Evolutionary conservation across 2,113 vertebrate genomes (phyloP).

Genomic region (Dipodomys merriami): DNA sequence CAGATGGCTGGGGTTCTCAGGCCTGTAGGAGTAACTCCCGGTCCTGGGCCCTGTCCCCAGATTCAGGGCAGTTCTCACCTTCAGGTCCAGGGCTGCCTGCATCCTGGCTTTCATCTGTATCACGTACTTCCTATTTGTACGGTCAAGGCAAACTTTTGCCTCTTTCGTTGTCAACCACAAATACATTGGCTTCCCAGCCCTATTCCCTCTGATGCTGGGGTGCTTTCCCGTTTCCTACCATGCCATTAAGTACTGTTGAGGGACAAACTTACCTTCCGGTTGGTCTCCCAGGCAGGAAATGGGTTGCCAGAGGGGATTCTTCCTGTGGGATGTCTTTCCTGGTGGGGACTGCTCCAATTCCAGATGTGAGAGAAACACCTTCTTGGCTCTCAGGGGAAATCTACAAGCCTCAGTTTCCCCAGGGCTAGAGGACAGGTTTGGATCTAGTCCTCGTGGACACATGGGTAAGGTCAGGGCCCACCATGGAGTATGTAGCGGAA

Average conservation of each 20-base stretch:
- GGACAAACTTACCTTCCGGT: conserved; percentile 1
- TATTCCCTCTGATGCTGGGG: conserved; percentile 3
- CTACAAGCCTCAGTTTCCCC: not conserved
- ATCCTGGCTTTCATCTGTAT: not conserved
- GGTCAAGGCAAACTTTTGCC: conserved; percentile 32
- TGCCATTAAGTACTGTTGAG: not conserved
- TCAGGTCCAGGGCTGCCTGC: not conserved
- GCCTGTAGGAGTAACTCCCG: conserved; percentile 29
- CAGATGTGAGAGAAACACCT: not conserved
- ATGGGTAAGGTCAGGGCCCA: not conserved
- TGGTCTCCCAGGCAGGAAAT: not conserved
- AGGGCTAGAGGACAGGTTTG: not conserved
- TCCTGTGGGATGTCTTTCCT: conserved; percentile 8
- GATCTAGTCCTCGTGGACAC: not conserved
- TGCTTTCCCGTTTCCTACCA: not conserved
- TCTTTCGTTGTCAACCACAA: not conserved
- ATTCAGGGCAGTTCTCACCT: not conserved
- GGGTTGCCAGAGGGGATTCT: not conserved
- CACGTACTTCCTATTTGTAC: conserved; percentile 57
- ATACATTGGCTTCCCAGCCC: not conserved
- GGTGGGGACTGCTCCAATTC: not conserved
- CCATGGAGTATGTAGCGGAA: not conserved
- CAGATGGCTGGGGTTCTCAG: not conserved
- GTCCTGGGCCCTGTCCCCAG: conserved; percentile 43
- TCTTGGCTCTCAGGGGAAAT: not conserved